Evolutionary conservation across 2,888 invertebrate genomes (phyloP).

Genomic region (Stratiomys singularior): DNA sequence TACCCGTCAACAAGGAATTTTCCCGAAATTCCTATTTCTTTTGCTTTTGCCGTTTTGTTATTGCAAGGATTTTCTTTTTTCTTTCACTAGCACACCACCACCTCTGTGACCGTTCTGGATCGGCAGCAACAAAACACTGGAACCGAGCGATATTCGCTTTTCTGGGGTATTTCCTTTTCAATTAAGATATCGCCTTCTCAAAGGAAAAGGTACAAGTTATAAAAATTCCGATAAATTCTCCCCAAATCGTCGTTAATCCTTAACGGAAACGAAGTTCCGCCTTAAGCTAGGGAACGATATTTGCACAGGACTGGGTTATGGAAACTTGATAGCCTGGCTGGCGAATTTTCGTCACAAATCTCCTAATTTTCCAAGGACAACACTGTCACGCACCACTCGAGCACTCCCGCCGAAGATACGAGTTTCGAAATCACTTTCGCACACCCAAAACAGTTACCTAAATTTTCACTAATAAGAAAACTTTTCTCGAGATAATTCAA

Average conservation of each 20-base stretch:
- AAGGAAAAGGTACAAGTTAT: slow-evolving; percentile 7
- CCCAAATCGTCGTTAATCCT: slow-evolving; percentile 27
- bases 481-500: too few relatives aligned
- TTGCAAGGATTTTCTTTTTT: not conserved
- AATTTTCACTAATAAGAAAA: too few relatives aligned
- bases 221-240: slow-evolving; percentile 24
- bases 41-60: not conserved
- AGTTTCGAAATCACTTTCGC: too few relatives aligned
- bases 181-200: slow-evolving; percentile 12
- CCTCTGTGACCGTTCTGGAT: not conserved
- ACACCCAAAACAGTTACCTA: too few relatives aligned
- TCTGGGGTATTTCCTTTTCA: slow-evolving; percentile 15
- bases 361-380: not conserved
- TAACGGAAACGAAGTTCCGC: slow-evolving; percentile 15
- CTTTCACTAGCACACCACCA: not conserved
- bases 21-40: slow-evolving; percentile 22
- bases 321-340: not conserved
- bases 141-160: not conserved
- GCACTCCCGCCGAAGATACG: not conserved
- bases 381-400: not conserved
- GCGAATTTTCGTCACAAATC: not conserved
- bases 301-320: not conserved
- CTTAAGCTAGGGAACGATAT: not conserved
- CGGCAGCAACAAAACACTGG: slow-evolving; percentile 19
- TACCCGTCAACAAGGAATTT: slow-evolving; percentile 29